These are phyloP conservation scores for Neoseiulus cucumeris DNA, from an alignment of 1,140 invertebrate species.

Conservation along the genomic window DNA sequence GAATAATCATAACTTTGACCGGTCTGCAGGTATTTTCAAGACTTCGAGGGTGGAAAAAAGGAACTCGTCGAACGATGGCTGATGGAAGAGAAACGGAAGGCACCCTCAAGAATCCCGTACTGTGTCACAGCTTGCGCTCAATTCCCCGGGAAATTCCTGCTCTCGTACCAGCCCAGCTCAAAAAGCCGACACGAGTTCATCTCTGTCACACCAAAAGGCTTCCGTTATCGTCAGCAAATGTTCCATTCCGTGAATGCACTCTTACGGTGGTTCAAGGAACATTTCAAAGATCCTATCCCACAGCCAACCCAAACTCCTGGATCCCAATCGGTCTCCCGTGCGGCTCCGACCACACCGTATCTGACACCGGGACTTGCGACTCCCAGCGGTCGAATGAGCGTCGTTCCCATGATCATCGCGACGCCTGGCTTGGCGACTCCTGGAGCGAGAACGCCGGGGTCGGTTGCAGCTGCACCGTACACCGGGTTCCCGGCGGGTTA, in stretches of 20 bases:
- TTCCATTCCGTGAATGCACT: slow-evolving; percentile 63
- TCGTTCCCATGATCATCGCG: neutral
- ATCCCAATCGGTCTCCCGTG: neutral
- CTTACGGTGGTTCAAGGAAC: slow-evolving; percentile 92
- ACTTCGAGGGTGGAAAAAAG: slow-evolving; percentile 25
- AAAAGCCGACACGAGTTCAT: slow-evolving; percentile 71
- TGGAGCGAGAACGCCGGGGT: neutral
- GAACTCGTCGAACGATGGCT: slow-evolving; percentile 71
- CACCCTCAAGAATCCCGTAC: slow-evolving; percentile 72
- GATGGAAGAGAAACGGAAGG: slow-evolving; percentile 61
- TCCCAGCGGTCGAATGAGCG: slow-evolving; percentile 2
- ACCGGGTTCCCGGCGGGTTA: neutral
- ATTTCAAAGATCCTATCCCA: slow-evolving; percentile 74
- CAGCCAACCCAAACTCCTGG: neutral
- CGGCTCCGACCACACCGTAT: neutral
- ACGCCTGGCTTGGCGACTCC: neutral
- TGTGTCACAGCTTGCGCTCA: slow-evolving; percentile 64
- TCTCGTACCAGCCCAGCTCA: slow-evolving; percentile 73
- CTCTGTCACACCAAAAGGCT: slow-evolving; percentile 73
- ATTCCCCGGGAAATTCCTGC: slow-evolving; percentile 80
- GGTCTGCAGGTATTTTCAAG: slow-evolving; percentile 17
- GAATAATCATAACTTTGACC: too few relatives aligned
- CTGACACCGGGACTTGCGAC: neutral
- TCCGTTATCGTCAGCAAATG: slow-evolving; percentile 64
- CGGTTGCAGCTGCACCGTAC: neutral